Conservation (phyloP, 2,113 vertebrate species). For the Notothenia rossii region DNA sequence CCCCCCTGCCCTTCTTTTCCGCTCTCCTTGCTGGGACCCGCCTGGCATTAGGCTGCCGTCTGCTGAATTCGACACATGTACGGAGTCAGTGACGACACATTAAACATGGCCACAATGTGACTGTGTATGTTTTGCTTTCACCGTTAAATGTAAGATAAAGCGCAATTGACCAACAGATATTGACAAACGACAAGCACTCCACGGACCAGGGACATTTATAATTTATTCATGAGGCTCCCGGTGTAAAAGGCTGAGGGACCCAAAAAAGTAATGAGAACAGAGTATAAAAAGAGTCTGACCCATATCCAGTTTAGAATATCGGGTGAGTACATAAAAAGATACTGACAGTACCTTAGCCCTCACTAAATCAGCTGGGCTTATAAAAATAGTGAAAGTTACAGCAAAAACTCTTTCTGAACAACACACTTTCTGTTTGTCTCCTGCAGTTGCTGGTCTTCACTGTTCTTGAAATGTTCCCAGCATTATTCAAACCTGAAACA, state of each 20-base stretch:
- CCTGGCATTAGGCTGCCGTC: slow-evolving; percentile 28
- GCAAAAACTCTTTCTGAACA: background rate
- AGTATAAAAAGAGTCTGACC: slow-evolving; percentile 75
- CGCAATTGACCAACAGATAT: slow-evolving; percentile 5
- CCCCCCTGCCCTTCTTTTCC: slow-evolving; percentile 54
- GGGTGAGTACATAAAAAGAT: slow-evolving; percentile 54
- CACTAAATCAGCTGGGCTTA: slow-evolving; percentile 47
- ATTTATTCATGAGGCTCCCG: slow-evolving; percentile 68
- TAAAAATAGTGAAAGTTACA: slow-evolving; percentile 13
- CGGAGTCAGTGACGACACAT: slow-evolving; percentile 31
- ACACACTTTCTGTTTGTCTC: background rate
- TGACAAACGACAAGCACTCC: slow-evolving; percentile 39
- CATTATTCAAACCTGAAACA: slow-evolving; percentile 42
- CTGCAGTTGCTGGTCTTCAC: slow-evolving; percentile 28
- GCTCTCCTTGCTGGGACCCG: slow-evolving; percentile 50
- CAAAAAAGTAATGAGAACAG: slow-evolving; percentile 75
- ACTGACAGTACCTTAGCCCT: slow-evolving; percentile 10
- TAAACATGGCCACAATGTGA: background rate
- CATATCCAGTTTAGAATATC: slow-evolving; percentile 62
- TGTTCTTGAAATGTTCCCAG: background rate
- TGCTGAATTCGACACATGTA: slow-evolving; percentile 62
- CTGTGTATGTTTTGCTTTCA: slow-evolving; percentile 5
- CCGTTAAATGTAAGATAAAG: slow-evolving; percentile 15
- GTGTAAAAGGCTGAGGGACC: slow-evolving; percentile 69
- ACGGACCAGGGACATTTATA: slow-evolving; percentile 50